A percentile compares a stretch with the other conserved stretches of the same genome.
phyloP scores from a whole-genome alignment of 2,113 vertebrate species.

The Spea bombifrons region DNA sequence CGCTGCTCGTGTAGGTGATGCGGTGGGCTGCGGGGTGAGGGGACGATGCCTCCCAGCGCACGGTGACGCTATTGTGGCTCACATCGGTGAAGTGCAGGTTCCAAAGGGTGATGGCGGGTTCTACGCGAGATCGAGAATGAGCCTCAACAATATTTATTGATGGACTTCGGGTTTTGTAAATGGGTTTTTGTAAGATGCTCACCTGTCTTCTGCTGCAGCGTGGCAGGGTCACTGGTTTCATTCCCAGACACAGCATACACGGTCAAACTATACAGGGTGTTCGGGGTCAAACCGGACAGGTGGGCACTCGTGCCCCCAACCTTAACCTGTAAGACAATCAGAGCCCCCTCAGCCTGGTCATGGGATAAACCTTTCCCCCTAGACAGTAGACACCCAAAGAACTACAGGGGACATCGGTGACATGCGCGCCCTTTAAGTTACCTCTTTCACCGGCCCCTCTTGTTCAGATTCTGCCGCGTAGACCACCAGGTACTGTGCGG shows the following conservation, averaged over 20 bases:
- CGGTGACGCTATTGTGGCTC: slow-evolving; percentile 72
- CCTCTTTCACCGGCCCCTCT: slow-evolving; percentile 66
- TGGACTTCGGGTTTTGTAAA: neutral
- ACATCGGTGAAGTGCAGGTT: slow-evolving; percentile 76
- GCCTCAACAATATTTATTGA: neutral
- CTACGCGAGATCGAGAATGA: slow-evolving; percentile 59
- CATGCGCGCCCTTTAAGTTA: neutral
- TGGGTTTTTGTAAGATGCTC: slow-evolving; percentile 50
- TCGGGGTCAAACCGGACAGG: slow-evolving; percentile 71
- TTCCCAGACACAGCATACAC: slow-evolving; percentile 82
- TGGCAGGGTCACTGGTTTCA: slow-evolving; percentile 82
- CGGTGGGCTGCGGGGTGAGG: slow-evolving; percentile 63
- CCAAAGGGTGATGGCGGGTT: slow-evolving; percentile 62
- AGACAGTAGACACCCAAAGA: neutral
- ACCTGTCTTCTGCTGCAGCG: slow-evolving; percentile 78
- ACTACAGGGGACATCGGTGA: neutral
- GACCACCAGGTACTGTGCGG: slow-evolving; percentile 81
- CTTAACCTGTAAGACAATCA: slow-evolving; percentile 68
- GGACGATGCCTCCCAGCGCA: slow-evolving; percentile 72
- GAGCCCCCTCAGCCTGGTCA: no score
- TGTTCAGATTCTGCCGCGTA: slow-evolving; percentile 72
- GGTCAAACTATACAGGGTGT: slow-evolving; percentile 75
- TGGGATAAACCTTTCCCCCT: no score
- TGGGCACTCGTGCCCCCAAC: slow-evolving; percentile 73
- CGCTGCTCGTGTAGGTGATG: slow-evolving; percentile 75